phyloP scores from a whole-genome alignment of 2,113 vertebrate species.

The Oncorhynchus masou region DNA sequence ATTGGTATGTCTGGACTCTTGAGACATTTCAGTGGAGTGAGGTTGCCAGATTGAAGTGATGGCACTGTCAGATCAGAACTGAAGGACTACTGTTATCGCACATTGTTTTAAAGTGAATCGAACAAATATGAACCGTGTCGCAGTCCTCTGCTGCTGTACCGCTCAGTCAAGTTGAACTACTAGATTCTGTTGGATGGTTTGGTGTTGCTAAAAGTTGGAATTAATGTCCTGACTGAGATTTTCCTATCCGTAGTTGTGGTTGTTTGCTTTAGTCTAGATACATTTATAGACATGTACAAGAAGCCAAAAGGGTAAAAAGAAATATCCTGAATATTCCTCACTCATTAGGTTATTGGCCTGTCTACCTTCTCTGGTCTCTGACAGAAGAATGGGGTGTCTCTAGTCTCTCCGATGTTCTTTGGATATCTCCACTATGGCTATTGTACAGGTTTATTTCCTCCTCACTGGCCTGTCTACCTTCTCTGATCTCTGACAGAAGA shows the following conservation, averaged over 20 bases:
- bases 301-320: no score
- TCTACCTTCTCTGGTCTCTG: background rate
- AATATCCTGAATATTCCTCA: no score
- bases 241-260: background rate
- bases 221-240: background rate
- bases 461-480: constrained; percentile 19
- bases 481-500: background rate
- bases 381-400: background rate
- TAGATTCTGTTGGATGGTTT: background rate
- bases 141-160: background rate
- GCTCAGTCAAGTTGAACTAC: background rate
- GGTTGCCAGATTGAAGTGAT: background rate
- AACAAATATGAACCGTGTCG: background rate
- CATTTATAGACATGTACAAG: no score
- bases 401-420: background rate
- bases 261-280: background rate
- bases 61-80: background rate
- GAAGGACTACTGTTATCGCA: background rate
- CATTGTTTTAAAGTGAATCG: background rate
- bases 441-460: background rate
- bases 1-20: background rate
- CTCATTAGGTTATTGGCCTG: background rate
- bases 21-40: background rate
- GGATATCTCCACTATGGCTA: background rate
- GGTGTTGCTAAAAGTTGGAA: background rate